Base-by-base conservation (phyloP, 2,113 vertebrate species). In the Chrysemys picta region DNA sequence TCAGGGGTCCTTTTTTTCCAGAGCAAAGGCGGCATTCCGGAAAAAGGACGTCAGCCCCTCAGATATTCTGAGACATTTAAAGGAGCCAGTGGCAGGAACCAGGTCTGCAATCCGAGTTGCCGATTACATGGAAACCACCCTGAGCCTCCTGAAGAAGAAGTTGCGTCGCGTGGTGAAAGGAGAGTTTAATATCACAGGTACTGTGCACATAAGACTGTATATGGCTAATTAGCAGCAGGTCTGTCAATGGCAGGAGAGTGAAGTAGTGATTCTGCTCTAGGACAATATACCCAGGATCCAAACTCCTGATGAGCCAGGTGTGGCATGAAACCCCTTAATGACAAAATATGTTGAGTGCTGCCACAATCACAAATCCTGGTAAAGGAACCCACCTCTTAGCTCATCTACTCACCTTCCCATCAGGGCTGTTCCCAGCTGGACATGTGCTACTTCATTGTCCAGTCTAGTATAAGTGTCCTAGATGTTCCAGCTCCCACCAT, bases 131-230 rank as follows among this genome's bases (percentile, higher is more conserved):
- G 97, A 93, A 6, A 97, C 98, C 78, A 98, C 98, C 11, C 87
- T 99, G 5, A 94, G 95, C 17, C 97, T 99, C 94, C 85, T 99
- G 93, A 92, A 97, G 0, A 93, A 98, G 21, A 98, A 96, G 89
- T 53, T 95, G 13, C 97, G 95, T 76, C 97, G 50, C 6, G 65
- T 95, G 16, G 97, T 98, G 97, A 98, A 47, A 13, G 52, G 78
- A 47, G 97, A 97, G 0, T 97, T 99, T 87, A 99, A 99, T 3
- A 97, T 98, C 45, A 98, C 98, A 98, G 98, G 98, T 99, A 89
- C 19, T 6, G 31, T 11, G 38, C 35, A 21, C n/a, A 35, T 17
- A 5, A 10, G 14, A 35, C 8, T 5, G 21, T 47, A 10, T 1
- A 59, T 57, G 49, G 31, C 13, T 59, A 47, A 79, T 9, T 4